Percentiles rank a stretch among this genome's conserved stretches.
These are phyloP conservation scores for Aporophyla lueneburgensis DNA, from an alignment of 2,888 invertebrate species.

Conservation along the genomic window DNA sequence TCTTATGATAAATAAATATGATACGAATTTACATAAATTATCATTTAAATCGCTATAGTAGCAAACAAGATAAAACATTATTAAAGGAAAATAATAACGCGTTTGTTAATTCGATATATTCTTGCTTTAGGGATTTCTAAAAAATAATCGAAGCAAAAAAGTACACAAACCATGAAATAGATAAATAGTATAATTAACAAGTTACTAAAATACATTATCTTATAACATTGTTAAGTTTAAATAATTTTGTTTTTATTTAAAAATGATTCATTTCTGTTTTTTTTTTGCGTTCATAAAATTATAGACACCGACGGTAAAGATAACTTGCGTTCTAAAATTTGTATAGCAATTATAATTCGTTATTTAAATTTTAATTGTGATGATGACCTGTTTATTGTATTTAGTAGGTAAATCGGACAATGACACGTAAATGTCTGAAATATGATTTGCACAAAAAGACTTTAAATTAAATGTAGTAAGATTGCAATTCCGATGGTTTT, in stretches of 20 bases:
- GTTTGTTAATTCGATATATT: slow-evolving; percentile 26
- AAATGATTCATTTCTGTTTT: slow-evolving; percentile 44
- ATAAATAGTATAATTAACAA: slow-evolving; percentile 55
- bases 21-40: slow-evolving; percentile 63
- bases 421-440: slow-evolving; percentile 30
- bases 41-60: slow-evolving; percentile 54
- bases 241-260: slow-evolving; percentile 52
- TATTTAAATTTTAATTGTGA: slow-evolving; percentile 29
- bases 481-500: slow-evolving; percentile 27
- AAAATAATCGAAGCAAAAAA: slow-evolving; percentile 24
- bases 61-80: slow-evolving; percentile 50
- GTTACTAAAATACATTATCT: slow-evolving; percentile 48
- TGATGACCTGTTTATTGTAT: slow-evolving; percentile 50
- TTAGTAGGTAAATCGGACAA: slow-evolving; percentile 47
- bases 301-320: slow-evolving; percentile 47
- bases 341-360: slow-evolving; percentile 45
- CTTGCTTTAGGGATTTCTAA: slow-evolving; percentile 13
- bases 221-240: slow-evolving; percentile 51
- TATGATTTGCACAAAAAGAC: background rate
- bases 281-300: slow-evolving; percentile 42
- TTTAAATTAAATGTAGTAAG: slow-evolving; percentile 13
- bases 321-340: slow-evolving; percentile 19
- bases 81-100: slow-evolving; percentile 47
- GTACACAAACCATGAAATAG: slow-evolving; percentile 33
- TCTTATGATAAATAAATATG: slow-evolving; percentile 56